Percentiles rank a stretch among this genome's conserved stretches.
Conservation (phyloP, 23 tunicate species). For the Oikopleura dioica region DNA sequence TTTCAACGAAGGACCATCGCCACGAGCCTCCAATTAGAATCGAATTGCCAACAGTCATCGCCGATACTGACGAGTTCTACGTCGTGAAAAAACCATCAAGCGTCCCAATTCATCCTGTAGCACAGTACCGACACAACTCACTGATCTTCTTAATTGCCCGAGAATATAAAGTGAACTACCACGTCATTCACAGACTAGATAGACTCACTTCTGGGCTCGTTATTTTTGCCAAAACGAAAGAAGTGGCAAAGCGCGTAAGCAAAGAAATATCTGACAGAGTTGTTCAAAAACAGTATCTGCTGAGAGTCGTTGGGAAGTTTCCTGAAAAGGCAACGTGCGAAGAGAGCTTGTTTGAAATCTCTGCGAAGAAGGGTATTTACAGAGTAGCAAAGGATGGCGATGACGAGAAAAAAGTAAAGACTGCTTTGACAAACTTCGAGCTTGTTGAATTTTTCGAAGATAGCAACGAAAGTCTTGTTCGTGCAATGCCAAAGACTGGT, state of each 20-base stretch:
- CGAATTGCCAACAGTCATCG: not conserved
- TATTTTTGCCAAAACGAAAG: conserved; percentile 75
- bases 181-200: conserved; percentile 41
- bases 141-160: conserved; percentile 30
- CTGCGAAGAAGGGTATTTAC: not conserved
- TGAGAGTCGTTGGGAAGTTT: conserved; percentile 74
- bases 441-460: conserved; percentile 27
- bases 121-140: conserved; percentile 55
- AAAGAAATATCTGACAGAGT: conserved; percentile 20
- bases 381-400: not conserved
- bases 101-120: conserved; percentile 74
- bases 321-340: conserved; percentile 17
- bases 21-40: not conserved
- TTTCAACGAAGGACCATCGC: not conserved
- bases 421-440: conserved; percentile 14
- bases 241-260: conserved; percentile 24
- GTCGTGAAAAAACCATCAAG: conserved; percentile 29
- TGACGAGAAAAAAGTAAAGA: not conserved
- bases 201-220: conserved; percentile 66
- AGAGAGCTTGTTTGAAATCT: not conserved
- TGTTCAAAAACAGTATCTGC: conserved; percentile 72
- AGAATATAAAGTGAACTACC: not conserved
- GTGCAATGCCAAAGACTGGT: conserved; percentile 24
- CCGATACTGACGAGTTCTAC: not conserved
- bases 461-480: conserved; percentile 13